Conservation (phyloP, 2,888 invertebrate species). For the Saturnia japonica region DNA sequence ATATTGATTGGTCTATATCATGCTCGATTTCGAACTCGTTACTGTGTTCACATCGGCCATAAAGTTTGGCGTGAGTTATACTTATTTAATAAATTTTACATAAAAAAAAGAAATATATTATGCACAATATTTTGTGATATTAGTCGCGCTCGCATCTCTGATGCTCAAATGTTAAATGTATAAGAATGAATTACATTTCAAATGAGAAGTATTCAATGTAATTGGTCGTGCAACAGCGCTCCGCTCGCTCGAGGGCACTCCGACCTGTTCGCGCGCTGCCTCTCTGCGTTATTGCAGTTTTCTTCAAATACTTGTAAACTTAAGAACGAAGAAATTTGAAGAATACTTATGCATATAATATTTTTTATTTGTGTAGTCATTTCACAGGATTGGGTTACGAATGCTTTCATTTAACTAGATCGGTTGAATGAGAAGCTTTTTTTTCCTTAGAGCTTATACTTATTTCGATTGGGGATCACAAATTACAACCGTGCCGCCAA, state of each 20-base stretch:
- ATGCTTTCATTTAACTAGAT: background rate
- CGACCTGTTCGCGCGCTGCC: background rate
- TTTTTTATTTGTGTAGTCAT: background rate
- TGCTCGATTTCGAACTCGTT: too few species aligned
- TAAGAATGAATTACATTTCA: background rate
- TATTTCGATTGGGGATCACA: too few species aligned
- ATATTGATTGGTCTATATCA: too few species aligned
- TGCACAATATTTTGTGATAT: background rate
- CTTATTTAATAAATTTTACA: too few species aligned
- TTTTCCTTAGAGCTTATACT: too few species aligned
- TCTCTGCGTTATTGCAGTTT: background rate
- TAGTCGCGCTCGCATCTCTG: background rate
- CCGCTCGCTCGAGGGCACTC: background rate
- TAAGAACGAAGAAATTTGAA: background rate
- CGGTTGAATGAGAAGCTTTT: background rate
- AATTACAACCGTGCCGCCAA: too few species aligned
- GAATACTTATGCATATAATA: background rate
- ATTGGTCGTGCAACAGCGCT: background rate
- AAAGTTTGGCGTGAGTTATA: too few species aligned
- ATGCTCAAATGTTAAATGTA: background rate
- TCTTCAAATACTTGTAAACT: background rate
- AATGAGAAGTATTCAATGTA: conserved; percentile 7
- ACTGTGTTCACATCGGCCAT: too few species aligned
- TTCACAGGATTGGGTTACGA: background rate
- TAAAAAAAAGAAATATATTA: too few species aligned